phyloP scores from a whole-genome alignment of 1,140 invertebrate species.

The Daktulosphaira vitifoliae region DNA sequence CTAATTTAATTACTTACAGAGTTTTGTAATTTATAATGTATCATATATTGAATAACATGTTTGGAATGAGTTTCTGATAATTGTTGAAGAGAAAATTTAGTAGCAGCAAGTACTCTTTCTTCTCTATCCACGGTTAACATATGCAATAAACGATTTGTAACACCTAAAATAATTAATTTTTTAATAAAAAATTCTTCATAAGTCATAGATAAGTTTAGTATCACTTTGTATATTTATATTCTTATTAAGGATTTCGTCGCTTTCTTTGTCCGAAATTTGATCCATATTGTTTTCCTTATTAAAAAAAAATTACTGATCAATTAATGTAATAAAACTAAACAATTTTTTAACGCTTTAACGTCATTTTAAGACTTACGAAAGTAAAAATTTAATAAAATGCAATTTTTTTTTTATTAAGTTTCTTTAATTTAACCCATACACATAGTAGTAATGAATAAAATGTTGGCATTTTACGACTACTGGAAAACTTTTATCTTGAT shows the following conservation, averaged over 20 bases:
- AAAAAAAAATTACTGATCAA: no score
- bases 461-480: no score
- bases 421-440: no score
- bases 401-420: no score
- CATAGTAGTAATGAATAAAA: no score
- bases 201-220: no score
- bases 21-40: constrained; percentile 26
- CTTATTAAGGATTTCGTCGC: not conserved
- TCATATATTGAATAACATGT: constrained; percentile 24
- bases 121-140: constrained; percentile 24
- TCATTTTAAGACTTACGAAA: no score
- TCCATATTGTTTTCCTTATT: constrained; percentile 5
- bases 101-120: constrained; percentile 17
- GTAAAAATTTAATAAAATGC: no score
- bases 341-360: no score
- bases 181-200: no score
- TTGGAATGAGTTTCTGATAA: constrained; percentile 20
- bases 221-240: constrained; percentile 1
- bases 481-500: no score
- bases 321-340: no score
- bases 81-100: not conserved
- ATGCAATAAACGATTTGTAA: constrained; percentile 11
- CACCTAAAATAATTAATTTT: not conserved
- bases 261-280: not conserved
- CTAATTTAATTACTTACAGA: not conserved